These are phyloP conservation scores for Chorisops tibialis DNA, from an alignment of 2,888 invertebrate species.

Conservation along the genomic window DNA sequence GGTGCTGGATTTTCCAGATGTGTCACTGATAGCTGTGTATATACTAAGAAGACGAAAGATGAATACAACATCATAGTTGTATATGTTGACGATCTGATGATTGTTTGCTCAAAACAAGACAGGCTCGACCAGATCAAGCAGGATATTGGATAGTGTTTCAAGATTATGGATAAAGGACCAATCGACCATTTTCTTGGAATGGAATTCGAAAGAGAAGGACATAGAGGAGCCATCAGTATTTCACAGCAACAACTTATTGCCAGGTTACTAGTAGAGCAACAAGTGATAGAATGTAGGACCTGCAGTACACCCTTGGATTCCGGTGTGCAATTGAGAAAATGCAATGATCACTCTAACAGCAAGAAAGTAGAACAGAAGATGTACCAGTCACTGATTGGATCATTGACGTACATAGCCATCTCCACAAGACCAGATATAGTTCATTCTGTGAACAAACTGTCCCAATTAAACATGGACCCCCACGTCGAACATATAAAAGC, in stretches of 20 bases:
- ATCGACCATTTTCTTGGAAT: conserved; percentile 11
- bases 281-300: too few species aligned
- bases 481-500: conserved; percentile 29
- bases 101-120: neutral
- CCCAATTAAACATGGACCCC: conserved; percentile 32
- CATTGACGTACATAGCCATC: conserved; percentile 8
- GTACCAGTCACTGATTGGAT: neutral
- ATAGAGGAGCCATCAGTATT: neutral
- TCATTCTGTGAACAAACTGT: conserved; percentile 20
- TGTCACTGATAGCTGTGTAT: too few species aligned
- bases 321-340: neutral
- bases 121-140: neutral
- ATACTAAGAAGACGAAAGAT: too few species aligned
- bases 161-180: conserved; percentile 7
- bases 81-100: neutral
- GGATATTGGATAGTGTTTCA: neutral
- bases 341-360: neutral
- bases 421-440: conserved; percentile 30
- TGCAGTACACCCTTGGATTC: conserved; percentile 12
- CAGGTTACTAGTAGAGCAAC: neutral
- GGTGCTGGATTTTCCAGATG: too few species aligned
- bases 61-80: neutral
- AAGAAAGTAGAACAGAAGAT: too few species aligned
- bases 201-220: conserved; percentile 9
- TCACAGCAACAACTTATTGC: neutral